Evolutionary conservation across 2,113 vertebrate species (phyloP).

Genomic region (Pachyramphus minor): DNA sequence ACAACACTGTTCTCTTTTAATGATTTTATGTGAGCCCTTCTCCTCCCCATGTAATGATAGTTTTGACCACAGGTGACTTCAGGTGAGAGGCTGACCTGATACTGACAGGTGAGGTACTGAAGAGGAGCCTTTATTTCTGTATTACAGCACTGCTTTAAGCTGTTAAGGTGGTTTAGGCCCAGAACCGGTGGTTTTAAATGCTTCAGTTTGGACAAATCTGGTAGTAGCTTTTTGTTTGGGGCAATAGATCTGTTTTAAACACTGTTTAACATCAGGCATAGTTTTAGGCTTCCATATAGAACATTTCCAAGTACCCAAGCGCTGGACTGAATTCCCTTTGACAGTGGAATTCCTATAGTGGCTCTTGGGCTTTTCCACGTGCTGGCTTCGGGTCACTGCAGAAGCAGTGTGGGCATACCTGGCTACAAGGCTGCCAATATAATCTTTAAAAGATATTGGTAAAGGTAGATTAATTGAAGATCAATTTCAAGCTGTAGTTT

Average conservation of each 20-base stretch:
- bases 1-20: fast-evolving
- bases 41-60: not conserved
- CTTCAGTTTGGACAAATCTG: not conserved
- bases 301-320: not conserved
- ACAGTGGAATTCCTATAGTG: not conserved
- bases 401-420: not conserved
- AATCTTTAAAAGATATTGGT: not conserved
- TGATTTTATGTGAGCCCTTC: not conserved
- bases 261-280: not conserved
- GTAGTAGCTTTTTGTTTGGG: not conserved
- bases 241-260: not conserved
- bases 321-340: not conserved
- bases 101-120: not conserved
- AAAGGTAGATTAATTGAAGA: not conserved
- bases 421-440: not conserved
- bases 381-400: not conserved
- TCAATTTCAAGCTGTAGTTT: not conserved
- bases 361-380: not conserved
- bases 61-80: not conserved
- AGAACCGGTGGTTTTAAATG: not conserved
- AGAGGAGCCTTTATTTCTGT: not conserved
- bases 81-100: not conserved
- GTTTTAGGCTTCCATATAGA: not conserved
- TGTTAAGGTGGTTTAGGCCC: not conserved
- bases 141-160: not conserved